These are phyloP conservation scores for Hoplostethus mediterraneus DNA, from an alignment of 2,797 vertebrate species.

Conservation along the genomic window DNA sequence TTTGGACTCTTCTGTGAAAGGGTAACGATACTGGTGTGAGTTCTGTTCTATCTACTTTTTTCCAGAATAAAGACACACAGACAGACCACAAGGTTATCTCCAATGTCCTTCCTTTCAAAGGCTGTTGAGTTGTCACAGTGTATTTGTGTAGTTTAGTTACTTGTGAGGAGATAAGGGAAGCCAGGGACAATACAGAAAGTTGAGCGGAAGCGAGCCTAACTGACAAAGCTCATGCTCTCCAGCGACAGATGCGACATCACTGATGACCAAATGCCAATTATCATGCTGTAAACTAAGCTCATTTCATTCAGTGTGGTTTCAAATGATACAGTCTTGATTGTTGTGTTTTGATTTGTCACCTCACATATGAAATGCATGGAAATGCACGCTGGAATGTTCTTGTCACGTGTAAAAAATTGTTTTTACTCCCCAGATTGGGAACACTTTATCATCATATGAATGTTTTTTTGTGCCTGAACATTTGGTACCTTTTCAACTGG, in stretches of 20 bases:
- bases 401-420: neutral
- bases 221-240: neutral
- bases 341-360: neutral
- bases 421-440: neutral
- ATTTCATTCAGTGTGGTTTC: neutral
- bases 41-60: slow-evolving; percentile 1
- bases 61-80: slow-evolving; percentile 1
- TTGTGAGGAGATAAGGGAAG: neutral
- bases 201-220: neutral
- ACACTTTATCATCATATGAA: too few species aligned
- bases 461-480: too few species aligned
- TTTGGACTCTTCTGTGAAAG: slow-evolving; percentile 1
- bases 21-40: neutral
- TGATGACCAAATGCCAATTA: neutral
- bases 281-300: slow-evolving; percentile 7
- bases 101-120: neutral
- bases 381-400: neutral
- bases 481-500: too few species aligned
- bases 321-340: neutral
- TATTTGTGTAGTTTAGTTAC: neutral
- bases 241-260: neutral
- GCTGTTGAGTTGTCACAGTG: neutral
- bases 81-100: neutral
- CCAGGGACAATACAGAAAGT: slow-evolving; percentile 7
- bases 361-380: neutral